Base-by-base conservation (phyloP, 1,140 invertebrate genomes). In the Cydia fagiglandana region DNA sequence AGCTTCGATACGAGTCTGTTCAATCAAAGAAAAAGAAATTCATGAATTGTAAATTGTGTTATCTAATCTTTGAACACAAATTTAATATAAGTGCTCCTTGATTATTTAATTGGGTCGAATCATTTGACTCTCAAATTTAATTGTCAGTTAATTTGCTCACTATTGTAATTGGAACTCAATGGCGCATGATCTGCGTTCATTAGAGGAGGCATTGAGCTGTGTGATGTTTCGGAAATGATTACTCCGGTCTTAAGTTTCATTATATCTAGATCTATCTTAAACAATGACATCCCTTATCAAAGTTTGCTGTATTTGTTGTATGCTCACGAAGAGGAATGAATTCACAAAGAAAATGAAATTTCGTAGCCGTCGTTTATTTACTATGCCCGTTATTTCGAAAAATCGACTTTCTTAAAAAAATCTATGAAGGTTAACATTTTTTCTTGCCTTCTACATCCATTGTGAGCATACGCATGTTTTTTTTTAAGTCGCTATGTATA, bases 81-180 rank as follows among this genome's bases (percentile, higher is more conserved):
- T 9, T 24, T 24, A 24, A 24, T 61, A 24, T 61, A 17, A 17
- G 13, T 24, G 2, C 7, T 61, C 20, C 6, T 20, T 61, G 2
- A 61, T 61, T 61, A 9, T n/a, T 53, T n/a, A 53, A n/a, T n/a
- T 61, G 20, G 5, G 20, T 3, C 20, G 17, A 10, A 61, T 24
- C 2, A 61, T 34, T 68, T 68, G 28, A 38, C 64, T 68, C 15
- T 68, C 64, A 68, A 64, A 28, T 24, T 28, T 64, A 64, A 68
- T 68, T 34, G 30, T 68, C 28, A 38, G 12, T 64, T 64, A 64
- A 64, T 64, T 64, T 64, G 28, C 28, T n/a, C 53, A n/a, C 24
- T 24, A 64, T 64, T 68, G 64, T 68, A 34, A 68, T 38, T 68
- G 12, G 28, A 38, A 30, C 38, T 68, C 64, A 68, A 68, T 68